Evolutionary conservation across 2,113 vertebrate species (phyloP).

Genomic region (Malurus elegans): DNA sequence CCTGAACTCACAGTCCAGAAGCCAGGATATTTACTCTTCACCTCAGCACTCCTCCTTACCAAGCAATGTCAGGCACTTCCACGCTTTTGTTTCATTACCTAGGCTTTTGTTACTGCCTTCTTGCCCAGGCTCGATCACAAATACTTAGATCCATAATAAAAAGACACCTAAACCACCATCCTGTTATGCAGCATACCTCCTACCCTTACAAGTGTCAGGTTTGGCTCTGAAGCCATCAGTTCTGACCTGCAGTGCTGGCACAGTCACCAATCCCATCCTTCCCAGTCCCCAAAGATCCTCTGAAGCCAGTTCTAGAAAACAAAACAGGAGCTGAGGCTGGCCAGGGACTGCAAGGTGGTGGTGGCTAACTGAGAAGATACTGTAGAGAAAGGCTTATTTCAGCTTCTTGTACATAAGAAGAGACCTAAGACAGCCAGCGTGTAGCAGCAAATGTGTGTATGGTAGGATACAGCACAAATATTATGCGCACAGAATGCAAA

Average conservation of each 20-base stretch:
- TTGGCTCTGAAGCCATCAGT: background rate
- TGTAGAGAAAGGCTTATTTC: background rate
- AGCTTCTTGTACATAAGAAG: background rate
- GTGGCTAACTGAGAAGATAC: background rate
- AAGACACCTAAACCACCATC: background rate
- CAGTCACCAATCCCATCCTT: fast-evolving
- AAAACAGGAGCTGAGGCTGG: background rate
- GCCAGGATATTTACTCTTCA: background rate
- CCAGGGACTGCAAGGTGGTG: background rate
- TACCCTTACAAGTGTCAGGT: background rate
- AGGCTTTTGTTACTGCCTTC: background rate
- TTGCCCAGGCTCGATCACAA: background rate
- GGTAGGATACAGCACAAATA: background rate
- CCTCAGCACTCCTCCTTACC: background rate
- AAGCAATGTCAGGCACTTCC: background rate
- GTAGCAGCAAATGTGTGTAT: background rate
- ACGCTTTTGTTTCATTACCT: background rate
- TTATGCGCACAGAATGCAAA: background rate
- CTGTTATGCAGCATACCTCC: background rate
- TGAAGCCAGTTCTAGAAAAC: background rate
- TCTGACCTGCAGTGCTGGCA: background rate
- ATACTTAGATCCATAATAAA: background rate
- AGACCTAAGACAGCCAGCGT: background rate
- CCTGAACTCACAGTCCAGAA: background rate
- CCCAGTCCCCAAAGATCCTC: background rate